Evolutionary conservation across 2,113 vertebrate species (phyloP).

Genomic region (Phocoena phocoena): DNA sequence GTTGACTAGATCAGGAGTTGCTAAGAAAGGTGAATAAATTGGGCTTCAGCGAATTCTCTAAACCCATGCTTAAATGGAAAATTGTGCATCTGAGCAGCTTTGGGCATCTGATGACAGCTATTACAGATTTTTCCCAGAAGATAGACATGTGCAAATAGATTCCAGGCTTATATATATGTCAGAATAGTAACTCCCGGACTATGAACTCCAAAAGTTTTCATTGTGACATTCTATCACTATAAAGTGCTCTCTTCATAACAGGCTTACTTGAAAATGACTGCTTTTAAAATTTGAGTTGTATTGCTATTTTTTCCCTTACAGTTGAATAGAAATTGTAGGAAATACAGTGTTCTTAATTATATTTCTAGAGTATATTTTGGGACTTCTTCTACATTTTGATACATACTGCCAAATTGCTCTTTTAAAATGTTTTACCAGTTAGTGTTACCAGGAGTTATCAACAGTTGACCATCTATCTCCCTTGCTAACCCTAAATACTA

Average conservation of each 20-base stretch:
- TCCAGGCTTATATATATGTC: neutral
- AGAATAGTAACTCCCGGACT: neutral
- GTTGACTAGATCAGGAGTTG: neutral
- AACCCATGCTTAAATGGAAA: neutral
- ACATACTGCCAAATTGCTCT: neutral
- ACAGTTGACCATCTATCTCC: neutral
- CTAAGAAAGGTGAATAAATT: neutral
- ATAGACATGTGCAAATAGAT: neutral
- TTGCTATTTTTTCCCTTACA: neutral
- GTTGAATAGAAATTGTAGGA: neutral
- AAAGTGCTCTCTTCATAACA: neutral
- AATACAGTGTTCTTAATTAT: neutral
- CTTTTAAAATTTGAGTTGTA: neutral
- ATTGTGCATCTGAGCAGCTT: neutral
- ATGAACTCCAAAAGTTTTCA: neutral
- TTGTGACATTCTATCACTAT: neutral
- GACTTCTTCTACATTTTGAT: neutral
- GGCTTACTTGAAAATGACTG: neutral
- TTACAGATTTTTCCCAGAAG: neutral
- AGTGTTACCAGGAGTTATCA: neutral
- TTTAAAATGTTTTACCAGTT: neutral
- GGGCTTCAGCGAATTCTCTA: neutral
- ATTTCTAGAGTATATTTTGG: neutral
- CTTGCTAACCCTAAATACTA: neutral
- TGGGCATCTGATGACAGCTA: neutral